Percentiles rank a stretch among this genome's conserved stretches.
These are phyloP conservation scores for Cybosia mesomella DNA, from an alignment of 2,888 invertebrate genomes.

Conservation along the genomic window DNA sequence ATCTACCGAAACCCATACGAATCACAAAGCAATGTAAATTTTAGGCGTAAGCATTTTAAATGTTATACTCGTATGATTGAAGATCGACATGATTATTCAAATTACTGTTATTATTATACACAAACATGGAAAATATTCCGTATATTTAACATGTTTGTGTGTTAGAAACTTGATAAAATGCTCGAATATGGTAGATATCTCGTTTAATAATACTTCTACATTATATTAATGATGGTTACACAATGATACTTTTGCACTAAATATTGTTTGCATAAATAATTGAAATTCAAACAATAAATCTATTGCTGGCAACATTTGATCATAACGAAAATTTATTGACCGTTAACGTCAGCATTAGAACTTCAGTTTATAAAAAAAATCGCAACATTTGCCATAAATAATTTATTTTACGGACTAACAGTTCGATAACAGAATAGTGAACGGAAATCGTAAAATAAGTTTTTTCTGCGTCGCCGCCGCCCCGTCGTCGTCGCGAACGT, in stretches of 20 bases:
- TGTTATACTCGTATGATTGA: too few species aligned
- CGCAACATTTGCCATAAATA: constrained; percentile 78
- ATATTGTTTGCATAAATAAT: background rate
- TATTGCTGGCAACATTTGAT: background rate
- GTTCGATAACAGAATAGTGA: constrained; percentile 70
- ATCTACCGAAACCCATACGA: background rate
- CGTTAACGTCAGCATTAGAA: constrained; percentile 27
- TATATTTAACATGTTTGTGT: too few species aligned
- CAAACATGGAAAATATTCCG: too few species aligned
- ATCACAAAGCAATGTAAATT: background rate
- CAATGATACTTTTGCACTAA: background rate
- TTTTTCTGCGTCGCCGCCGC: constrained; percentile 76
- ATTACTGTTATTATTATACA: too few species aligned
- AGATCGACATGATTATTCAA: too few species aligned
- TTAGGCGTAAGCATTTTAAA: background rate
- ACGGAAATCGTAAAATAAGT: constrained; percentile 86
- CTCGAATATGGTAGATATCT: too few species aligned
- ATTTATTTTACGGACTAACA: constrained; percentile 75
- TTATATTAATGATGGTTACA: background rate
- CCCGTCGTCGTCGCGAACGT: constrained; percentile 51
- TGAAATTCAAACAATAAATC: background rate
- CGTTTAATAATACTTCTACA: background rate
- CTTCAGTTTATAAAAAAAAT: constrained; percentile 59
- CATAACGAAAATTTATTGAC: constrained; percentile 27
- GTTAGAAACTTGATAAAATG: too few species aligned